Base-by-base conservation (phyloP, 2,113 vertebrate species). In the Corythornis madagascariensis region DNA sequence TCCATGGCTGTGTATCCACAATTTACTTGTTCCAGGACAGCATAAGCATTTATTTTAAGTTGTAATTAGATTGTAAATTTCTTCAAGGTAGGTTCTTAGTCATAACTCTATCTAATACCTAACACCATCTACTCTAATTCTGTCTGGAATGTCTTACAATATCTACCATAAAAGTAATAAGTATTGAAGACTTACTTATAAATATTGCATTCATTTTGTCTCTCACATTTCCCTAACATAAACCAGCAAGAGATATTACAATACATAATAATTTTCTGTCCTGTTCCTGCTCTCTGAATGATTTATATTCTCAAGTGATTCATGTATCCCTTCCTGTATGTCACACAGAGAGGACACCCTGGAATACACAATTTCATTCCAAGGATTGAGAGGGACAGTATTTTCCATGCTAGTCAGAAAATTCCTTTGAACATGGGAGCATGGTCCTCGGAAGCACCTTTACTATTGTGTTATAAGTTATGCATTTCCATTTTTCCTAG, bases 1-100 rank as follows among this genome's bases (percentile, higher is more conserved):
- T 92, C 76, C 69, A 90, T 64, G 69, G 40, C 29, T 77, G 9
- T 75, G 24, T 33, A 71, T 17, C 26, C n/a, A 78, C 24, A 81
- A 92, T 88, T 94, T 90, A 75, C 40, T 86, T 84, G 10, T 71
- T 90, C 57, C 26, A 45, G 31, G 84, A 82, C 67, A 79, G 42
- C 57, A 66, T 61, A 86, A 14, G 16, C 24, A 81, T 88, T n/a
- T 69, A 71, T 96, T 93, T 81, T 78, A 40, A 86, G 28, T 24
- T 75, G 59, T 88, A 94, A 94, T 90, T 93, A 92, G 63, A 79
- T 47, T 65, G 28, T 84, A 90, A 94, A 93, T 96, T 95, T 92
- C 74, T 82, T 4, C 45, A 84, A 28, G 13, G 42, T 61, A 72
- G n/a, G 53, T 42, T 83, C 57, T 69, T 75, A 53, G 38, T 71